Base-by-base conservation (phyloP, 1,140 invertebrate species). In the Saccostrea echinata region DNA sequence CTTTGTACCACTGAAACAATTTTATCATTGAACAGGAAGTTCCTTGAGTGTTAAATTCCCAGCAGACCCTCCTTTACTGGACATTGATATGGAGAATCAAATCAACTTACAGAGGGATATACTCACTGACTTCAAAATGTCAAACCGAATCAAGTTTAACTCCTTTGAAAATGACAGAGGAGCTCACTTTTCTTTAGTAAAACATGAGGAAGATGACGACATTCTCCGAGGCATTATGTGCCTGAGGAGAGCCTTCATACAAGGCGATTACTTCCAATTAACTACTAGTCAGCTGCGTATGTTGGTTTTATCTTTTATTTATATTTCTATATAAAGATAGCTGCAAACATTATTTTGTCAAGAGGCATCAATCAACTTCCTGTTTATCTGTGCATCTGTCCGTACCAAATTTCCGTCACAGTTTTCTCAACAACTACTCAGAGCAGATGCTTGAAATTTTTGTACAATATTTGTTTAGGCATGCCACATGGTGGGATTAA, bases 251-350 rank as follows among this genome's bases (percentile, higher is more conserved):
- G 52, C 53, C 27, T 84, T 84, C 53, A 84, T 61, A 61, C 52
- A 51, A 35, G 61, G 61, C 21, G 33, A 84, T 35, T 84, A 84
- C 83, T 84, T 84, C 83, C 83, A 84, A 33, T 51, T 84, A 33
- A 84, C 52, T 11, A 35, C 55, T 55, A 55, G 52, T 61, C 27
- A 84, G 18, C n/a, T 27, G 1, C 35, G 83, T 84, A 53, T 52
- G 81, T 83, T n/a, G 3, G 16, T 83, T 83, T 82, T 76, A 1
- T 33, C 9, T 30, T n/a, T 18, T 18, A 57, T 11, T 3, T 55
- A 13, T 55, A 61, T 18, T 61, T 21, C 43, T 43, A 43, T n/a
- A n/a, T n/a, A n/a, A n/a, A n/a, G n/a, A n/a, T n/a, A n/a, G n/a
- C n/a, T n/a, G n/a, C n/a, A n/a, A n/a, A n/a, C n/a, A n/a, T n/a